phyloP scores from a whole-genome alignment of 1,140 invertebrate species.

The Cyphomyrmex costatus region DNA sequence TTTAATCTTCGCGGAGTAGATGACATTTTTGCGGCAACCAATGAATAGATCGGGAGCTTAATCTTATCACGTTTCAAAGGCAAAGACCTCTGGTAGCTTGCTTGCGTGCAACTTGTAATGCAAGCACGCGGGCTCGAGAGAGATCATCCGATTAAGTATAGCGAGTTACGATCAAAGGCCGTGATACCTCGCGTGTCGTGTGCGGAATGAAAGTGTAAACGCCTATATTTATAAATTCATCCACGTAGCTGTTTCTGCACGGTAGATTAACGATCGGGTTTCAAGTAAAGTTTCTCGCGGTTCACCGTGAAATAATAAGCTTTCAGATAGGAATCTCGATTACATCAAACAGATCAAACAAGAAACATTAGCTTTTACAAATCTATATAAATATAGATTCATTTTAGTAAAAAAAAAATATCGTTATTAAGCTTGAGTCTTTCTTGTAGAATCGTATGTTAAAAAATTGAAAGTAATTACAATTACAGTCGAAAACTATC shows the following conservation, averaged over 20 bases:
- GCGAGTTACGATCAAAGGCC: constrained; percentile 69
- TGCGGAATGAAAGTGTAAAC: constrained; percentile 64
- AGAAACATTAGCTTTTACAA: not conserved
- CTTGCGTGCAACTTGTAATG: constrained; percentile 72
- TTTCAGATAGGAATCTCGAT: constrained; percentile 4
- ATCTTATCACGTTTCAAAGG: constrained; percentile 68
- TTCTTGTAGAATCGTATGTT: too few relatives aligned
- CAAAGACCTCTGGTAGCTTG: constrained; percentile 50
- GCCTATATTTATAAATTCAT: constrained; percentile 65
- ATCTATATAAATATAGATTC: constrained; percentile 8
- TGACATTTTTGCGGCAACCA: constrained; percentile 56
- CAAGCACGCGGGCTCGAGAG: constrained; percentile 68
- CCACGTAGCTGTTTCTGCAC: constrained; percentile 56
- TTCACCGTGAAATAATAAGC: constrained; percentile 50
- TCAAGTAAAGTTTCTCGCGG: constrained; percentile 66
- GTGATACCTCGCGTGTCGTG: constrained; percentile 67
- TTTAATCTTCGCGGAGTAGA: constrained; percentile 22
- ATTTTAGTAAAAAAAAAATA: not conserved
- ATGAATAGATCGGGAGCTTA: constrained; percentile 59
- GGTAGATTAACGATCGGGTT: constrained; percentile 72
- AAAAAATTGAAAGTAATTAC: too few relatives aligned
- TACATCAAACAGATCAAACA: not conserved
- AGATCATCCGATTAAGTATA: constrained; percentile 75
- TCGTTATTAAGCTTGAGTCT: too few relatives aligned
- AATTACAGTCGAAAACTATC: too few relatives aligned